Conservation (phyloP, 2,113 vertebrate species). For the Semnornis frantzii region DNA sequence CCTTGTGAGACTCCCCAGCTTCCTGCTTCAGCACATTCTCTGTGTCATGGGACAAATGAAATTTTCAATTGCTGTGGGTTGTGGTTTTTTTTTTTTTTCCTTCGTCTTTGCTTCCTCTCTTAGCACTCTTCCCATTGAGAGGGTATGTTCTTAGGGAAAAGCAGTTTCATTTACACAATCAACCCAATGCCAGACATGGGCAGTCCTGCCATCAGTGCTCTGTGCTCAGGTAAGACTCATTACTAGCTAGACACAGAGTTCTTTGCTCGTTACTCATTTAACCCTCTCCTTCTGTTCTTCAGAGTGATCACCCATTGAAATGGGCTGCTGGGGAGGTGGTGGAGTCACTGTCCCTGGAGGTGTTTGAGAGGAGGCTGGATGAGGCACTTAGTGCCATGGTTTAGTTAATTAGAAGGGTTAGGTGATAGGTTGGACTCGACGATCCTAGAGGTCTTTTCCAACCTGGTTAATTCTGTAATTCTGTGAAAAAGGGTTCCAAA, state of each 20-base stretch:
- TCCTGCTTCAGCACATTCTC: not conserved
- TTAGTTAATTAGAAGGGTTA: no score
- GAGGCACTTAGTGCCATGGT: no score
- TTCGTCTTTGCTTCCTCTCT: not conserved
- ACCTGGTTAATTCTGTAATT: not conserved
- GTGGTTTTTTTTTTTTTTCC: not conserved
- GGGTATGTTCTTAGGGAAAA: not conserved
- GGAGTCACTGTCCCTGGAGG: no score
- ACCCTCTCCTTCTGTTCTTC: not conserved
- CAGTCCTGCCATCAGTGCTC: not conserved
- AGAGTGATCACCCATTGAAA: no score
- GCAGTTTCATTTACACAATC: not conserved
- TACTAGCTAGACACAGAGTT: not conserved
- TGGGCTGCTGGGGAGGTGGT: no score
- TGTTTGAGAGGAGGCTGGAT: no score
- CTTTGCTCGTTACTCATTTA: not conserved
- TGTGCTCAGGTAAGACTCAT: constrained; percentile 5
- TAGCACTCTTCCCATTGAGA: not conserved
- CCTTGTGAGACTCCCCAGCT: not conserved
- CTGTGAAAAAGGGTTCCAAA: not conserved
- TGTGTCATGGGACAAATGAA: not conserved
- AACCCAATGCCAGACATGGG: not conserved
- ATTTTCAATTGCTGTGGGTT: not conserved
- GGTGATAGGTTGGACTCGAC: no score
- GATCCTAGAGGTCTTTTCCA: no score